These are phyloP conservation scores for Onychomys arenicola DNA, from an alignment of 2,797 vertebrate genomes.

Conservation along the genomic window DNA sequence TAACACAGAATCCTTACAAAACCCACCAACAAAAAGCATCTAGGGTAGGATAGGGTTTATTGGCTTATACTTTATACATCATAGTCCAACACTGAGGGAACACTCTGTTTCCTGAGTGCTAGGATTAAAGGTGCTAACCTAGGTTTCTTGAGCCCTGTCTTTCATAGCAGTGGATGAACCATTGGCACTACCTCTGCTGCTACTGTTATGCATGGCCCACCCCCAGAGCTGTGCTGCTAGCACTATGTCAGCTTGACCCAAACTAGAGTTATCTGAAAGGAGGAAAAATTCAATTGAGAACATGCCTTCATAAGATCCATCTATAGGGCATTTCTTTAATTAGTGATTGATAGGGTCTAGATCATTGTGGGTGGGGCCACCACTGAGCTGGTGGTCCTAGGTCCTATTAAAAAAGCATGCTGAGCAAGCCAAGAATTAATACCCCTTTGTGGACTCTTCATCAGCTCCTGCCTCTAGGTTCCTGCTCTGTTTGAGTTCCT, in stretches of 20 bases:
- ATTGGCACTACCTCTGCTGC: neutral
- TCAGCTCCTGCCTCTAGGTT: too few species aligned
- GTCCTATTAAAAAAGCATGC: too few species aligned
- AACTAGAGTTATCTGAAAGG: neutral
- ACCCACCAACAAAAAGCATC: neutral
- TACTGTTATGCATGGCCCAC: too few species aligned
- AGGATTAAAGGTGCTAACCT: too few species aligned
- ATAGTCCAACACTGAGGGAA: neutral
- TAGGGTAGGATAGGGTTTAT: neutral
- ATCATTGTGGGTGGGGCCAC: too few species aligned
- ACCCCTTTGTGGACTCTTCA: too few species aligned
- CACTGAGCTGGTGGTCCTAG: too few species aligned
- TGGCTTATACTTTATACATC: neutral
- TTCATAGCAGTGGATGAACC: neutral
- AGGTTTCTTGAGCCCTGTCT: neutral
- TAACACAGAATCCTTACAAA: neutral
- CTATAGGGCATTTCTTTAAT: too few species aligned
- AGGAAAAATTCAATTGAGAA: neutral
- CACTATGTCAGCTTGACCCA: neutral
- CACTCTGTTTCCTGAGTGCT: too few species aligned
- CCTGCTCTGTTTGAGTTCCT: too few species aligned
- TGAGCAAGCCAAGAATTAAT: neutral
- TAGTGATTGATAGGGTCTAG: too few species aligned
- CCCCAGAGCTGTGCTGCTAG: neutral
- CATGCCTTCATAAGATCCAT: neutral